phyloP scores from a whole-genome alignment of 92 coral and sea anemone species.

The Phenganax marumi region DNA sequence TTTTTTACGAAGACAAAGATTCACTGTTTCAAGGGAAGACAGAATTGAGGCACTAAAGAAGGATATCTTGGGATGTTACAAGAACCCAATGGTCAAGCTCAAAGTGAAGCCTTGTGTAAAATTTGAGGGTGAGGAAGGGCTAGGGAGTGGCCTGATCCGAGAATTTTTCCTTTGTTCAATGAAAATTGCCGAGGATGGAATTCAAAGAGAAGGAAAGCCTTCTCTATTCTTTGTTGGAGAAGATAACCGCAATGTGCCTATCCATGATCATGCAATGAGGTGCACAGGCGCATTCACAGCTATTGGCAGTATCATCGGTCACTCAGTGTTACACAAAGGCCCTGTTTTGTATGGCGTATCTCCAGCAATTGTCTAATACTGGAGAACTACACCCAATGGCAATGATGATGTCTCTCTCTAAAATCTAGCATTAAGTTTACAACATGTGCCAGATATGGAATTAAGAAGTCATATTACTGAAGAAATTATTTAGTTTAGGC shows the following conservation, averaged over 20 bases:
- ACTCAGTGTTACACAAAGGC: slow-evolving; percentile 6
- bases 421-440: slow-evolving; percentile 3
- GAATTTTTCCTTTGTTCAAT: slow-evolving; percentile 5
- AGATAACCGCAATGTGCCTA: not conserved
- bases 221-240: not conserved
- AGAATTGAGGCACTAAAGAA: not conserved
- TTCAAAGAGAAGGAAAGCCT: not conserved
- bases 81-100: not conserved
- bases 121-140: slow-evolving; percentile 17
- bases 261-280: slow-evolving; percentile 12
- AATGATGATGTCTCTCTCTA: not conserved
- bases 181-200: slow-evolving; percentile 11
- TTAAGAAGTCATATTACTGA: not conserved
- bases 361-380: slow-evolving; percentile 12
- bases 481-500: not conserved
- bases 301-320: slow-evolving; percentile 17
- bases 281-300: slow-evolving; percentile 18
- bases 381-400: not conserved
- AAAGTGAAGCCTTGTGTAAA: not conserved
- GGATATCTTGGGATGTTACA: slow-evolving; percentile 11
- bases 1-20: not conserved
- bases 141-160: slow-evolving; percentile 10
- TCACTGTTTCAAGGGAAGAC: slow-evolving; percentile 13
- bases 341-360: slow-evolving; percentile 10
- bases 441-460: not conserved